Evolutionary conservation across 2,113 vertebrate species (phyloP).

Genomic region (Clarias magur): DNA sequence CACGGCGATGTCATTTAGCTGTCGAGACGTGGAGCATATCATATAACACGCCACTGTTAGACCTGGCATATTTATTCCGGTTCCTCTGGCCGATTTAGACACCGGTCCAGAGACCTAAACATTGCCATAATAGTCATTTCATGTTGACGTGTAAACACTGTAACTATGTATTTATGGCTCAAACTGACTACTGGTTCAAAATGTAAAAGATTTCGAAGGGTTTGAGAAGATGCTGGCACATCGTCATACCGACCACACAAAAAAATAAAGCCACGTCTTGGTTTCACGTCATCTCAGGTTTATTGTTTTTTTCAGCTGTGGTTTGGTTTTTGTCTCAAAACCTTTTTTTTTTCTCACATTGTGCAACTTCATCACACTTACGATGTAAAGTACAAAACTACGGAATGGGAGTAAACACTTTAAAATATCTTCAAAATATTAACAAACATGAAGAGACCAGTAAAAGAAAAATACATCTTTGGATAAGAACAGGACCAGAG

Average conservation of each 20-base stretch:
- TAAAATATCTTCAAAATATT: background rate
- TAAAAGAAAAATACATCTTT: background rate
- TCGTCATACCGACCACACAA: background rate
- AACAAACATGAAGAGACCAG: background rate
- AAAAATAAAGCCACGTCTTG: background rate
- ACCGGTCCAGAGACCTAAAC: background rate
- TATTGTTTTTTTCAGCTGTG: constrained; percentile 15
- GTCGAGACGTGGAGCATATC: no score
- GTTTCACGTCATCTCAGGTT: constrained; percentile 23
- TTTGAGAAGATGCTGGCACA: background rate
- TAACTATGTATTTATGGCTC: background rate
- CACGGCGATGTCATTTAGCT: no score
- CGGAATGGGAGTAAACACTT: background rate
- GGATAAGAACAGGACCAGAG: background rate
- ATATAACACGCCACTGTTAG: no score
- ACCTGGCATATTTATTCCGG: no score
- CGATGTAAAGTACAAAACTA: background rate
- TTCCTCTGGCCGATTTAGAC: background rate
- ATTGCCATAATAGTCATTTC: background rate
- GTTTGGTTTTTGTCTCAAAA: background rate
- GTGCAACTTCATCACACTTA: background rate
- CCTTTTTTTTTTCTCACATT: background rate
- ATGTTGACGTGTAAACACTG: background rate
- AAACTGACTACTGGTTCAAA: background rate
- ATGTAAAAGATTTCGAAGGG: background rate